Evolutionary conservation across 2,113 vertebrate species (phyloP).

Genomic region (Halichoerus grypus): DNA sequence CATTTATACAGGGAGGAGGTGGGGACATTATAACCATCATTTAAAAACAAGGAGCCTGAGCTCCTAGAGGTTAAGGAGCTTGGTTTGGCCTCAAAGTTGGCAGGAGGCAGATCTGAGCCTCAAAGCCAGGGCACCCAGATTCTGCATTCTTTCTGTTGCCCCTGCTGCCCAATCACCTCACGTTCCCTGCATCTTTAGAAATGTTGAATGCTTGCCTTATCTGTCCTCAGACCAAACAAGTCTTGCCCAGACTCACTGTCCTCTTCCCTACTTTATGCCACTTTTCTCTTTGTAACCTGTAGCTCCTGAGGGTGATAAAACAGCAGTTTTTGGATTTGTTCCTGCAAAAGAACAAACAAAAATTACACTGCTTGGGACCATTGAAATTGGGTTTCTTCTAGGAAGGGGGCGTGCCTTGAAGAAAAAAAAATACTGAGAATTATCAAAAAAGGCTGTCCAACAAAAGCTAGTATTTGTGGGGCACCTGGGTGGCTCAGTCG

Average conservation of each 20-base stretch:
- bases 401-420: background rate
- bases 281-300: background rate
- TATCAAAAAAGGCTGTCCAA: background rate
- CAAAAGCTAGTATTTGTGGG: background rate
- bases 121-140: rapidly evolving
- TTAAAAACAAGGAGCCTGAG: background rate
- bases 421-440: background rate
- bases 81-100: background rate
- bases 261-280: background rate
- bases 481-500: background rate
- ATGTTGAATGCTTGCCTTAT: too few relatives aligned
- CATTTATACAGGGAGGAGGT: background rate
- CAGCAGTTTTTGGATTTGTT: background rate
- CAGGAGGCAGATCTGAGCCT: background rate
- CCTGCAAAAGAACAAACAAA: background rate
- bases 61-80: background rate
- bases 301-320: background rate
- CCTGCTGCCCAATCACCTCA: background rate
- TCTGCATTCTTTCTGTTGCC: background rate
- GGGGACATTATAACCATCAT: background rate
- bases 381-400: background rate
- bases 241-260: background rate
- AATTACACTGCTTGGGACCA: background rate
- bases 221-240: background rate
- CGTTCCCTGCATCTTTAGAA: background rate